phyloP scores from a whole-genome alignment of 2,797 vertebrate genomes.

The Silurus aristotelis region DNA sequence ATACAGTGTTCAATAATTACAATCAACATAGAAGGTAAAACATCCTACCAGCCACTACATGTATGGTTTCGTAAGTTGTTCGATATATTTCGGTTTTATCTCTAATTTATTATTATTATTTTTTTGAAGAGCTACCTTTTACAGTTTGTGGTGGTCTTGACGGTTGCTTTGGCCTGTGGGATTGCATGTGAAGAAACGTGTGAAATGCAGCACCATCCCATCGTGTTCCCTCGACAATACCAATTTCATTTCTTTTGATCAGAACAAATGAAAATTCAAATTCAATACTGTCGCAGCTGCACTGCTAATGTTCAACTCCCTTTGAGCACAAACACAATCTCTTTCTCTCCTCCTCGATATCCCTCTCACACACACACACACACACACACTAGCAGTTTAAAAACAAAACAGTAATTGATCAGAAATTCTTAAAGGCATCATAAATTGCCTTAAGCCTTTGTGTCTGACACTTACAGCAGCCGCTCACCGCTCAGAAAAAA shows the following conservation, averaged over 20 bases:
- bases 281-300: not conserved
- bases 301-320: not conserved
- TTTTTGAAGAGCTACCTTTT: not conserved
- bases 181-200: constrained; percentile 10
- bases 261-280: constrained; percentile 22
- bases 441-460: not conserved
- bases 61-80: not conserved
- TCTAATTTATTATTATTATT: no score
- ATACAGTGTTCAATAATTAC: not conserved
- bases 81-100: not conserved
- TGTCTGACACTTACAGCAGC: not conserved
- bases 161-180: not conserved
- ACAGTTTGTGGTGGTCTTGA: not conserved
- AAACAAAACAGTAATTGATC: not conserved
- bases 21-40: no score
- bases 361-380: not conserved
- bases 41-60: no score
- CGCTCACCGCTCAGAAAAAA: no score
- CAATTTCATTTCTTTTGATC: constrained; percentile 17
- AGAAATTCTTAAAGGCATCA: not conserved
- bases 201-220: not conserved
- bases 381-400: not conserved
- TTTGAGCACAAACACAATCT: not conserved
- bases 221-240: constrained; percentile 2
- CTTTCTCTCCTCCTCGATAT: not conserved